phyloP scores from a whole-genome alignment of 64 coral and sea anemone genomes.

The Trachythela sp. region DNA sequence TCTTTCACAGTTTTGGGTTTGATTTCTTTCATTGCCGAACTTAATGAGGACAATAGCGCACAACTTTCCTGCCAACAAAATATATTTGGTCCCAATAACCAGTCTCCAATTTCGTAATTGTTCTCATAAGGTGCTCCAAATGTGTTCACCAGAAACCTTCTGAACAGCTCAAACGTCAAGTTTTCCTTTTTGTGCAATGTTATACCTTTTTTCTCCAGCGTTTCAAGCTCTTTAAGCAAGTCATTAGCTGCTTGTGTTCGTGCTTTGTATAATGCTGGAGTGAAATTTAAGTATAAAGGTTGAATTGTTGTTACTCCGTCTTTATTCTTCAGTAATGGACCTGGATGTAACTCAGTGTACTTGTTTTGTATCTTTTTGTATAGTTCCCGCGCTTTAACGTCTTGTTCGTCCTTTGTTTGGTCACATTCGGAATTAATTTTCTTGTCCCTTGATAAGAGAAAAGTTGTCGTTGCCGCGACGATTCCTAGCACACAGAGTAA shows the following conservation, averaged over 20 bases:
- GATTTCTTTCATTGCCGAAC: background rate
- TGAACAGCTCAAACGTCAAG: background rate
- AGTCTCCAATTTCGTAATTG: background rate
- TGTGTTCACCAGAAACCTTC: background rate
- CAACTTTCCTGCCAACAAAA: constrained; percentile 1
- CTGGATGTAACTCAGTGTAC: background rate
- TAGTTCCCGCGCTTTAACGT: background rate
- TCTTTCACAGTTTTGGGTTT: background rate
- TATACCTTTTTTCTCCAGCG: background rate
- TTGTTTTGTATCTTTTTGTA: background rate
- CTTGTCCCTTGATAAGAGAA: background rate
- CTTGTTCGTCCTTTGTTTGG: background rate
- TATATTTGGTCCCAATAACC: constrained; percentile 3
- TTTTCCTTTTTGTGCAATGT: background rate
- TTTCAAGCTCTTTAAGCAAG: background rate
- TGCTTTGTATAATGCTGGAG: background rate
- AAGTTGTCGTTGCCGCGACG: background rate
- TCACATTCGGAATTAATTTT: background rate
- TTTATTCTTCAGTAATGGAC: background rate
- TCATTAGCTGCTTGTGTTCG: background rate
- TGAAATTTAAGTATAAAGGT: background rate
- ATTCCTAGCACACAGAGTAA: background rate
- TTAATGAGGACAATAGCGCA: background rate
- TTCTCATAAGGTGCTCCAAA: background rate
- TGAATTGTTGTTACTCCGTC: background rate